A percentile compares a stretch with the other conserved stretches of the same genome.
These are phyloP conservation scores for Bembecia ichneumoniformis DNA, from an alignment of 2,888 invertebrate genomes.

Conservation along the genomic window DNA sequence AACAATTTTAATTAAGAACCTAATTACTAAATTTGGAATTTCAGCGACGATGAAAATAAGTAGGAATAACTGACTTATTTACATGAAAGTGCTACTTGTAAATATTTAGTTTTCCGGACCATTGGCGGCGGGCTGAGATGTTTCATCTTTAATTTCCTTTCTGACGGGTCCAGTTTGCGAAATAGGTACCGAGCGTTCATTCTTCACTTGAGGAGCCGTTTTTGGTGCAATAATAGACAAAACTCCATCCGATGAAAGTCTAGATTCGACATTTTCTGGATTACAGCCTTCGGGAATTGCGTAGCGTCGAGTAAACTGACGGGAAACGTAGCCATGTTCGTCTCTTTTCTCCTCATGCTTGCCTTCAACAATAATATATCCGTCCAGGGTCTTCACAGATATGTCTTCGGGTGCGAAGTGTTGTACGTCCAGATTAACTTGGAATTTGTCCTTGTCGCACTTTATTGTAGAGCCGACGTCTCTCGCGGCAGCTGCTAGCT, in stretches of 20 bases:
- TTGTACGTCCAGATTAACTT: constrained; percentile 79
- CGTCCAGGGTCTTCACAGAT: constrained; percentile 78
- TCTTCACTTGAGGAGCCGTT: constrained; percentile 22
- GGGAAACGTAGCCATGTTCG: constrained; percentile 78
- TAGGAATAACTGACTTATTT: neutral
- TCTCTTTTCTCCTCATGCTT: constrained; percentile 83
- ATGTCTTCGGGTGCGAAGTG: constrained; percentile 82
- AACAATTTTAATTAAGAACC: neutral
- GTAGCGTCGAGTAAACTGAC: constrained; percentile 81
- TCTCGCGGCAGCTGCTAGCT: constrained; percentile 37
- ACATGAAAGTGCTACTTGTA: neutral
- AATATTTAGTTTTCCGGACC: neutral
- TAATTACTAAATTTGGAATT: neutral
- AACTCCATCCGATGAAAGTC: constrained; percentile 82
- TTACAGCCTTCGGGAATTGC: constrained; percentile 79
- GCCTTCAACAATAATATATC: constrained; percentile 78
- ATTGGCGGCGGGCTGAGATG: constrained; percentile 19
- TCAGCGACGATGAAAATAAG: neutral
- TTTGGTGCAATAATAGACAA: constrained; percentile 76
- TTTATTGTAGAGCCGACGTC: constrained; percentile 65
- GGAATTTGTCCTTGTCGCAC: constrained; percentile 67
- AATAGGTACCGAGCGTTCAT: constrained; percentile 69
- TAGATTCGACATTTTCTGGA: constrained; percentile 76
- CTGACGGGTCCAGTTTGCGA: constrained; percentile 70
- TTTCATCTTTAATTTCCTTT: constrained; percentile 54